Conservation (phyloP, 2,888 invertebrate species). For the Drosophila heteroneura region DNA sequence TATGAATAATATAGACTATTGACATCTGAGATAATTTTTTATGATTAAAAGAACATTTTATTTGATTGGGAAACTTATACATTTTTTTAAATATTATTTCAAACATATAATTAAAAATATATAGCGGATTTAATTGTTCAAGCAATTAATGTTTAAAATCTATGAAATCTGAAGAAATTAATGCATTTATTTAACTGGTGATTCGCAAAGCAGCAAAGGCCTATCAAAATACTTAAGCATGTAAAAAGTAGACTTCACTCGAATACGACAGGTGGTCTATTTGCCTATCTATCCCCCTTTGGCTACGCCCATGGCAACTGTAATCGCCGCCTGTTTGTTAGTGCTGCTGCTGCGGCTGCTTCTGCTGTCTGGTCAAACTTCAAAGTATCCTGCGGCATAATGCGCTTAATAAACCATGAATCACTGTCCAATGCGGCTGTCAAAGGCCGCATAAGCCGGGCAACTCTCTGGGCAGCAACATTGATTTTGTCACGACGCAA, state of each 20-base stretch:
- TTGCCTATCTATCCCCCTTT: not conserved
- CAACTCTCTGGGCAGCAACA: slow-evolving; percentile 69
- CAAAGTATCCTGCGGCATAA: slow-evolving; percentile 83
- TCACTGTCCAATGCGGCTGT: slow-evolving; percentile 80
- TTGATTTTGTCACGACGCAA: slow-evolving; percentile 82
- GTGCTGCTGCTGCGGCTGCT: slow-evolving; percentile 2
- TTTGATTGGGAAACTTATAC: not conserved
- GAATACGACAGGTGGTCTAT: not conserved
- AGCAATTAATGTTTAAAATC: not conserved
- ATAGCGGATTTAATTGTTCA: not conserved
- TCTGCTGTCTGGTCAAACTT: slow-evolving; percentile 57
- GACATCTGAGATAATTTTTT: not conserved
- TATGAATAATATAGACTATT: not conserved
- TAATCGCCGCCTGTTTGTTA: slow-evolving; percentile 14
- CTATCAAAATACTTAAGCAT: not conserved
- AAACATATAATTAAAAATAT: not conserved
- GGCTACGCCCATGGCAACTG: slow-evolving; percentile 2
- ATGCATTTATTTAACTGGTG: not conserved
- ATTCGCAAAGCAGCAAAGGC: not conserved
- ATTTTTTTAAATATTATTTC: no score
- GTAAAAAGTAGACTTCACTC: not conserved
- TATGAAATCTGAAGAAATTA: not conserved
- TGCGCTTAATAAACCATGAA: slow-evolving; percentile 85
- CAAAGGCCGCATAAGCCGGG: slow-evolving; percentile 28
- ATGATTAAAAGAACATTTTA: not conserved